Conservation (phyloP, 2,888 invertebrate genomes). For the Uropetala carovei region DNA sequence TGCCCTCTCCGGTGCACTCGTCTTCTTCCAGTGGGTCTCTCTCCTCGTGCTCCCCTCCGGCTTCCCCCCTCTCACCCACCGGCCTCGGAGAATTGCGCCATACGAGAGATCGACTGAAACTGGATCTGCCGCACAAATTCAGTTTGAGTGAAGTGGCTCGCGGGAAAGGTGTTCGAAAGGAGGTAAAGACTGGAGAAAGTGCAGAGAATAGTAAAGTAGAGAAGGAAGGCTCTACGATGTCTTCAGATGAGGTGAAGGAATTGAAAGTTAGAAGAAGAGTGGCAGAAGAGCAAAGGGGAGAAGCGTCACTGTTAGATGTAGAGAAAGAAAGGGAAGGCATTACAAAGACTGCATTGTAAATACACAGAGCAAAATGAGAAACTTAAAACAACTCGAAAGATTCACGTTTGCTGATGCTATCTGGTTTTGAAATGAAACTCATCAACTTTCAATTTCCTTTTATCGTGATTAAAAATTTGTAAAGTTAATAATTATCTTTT, state of each 20-base stretch:
- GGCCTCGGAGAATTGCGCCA: constrained; percentile 83
- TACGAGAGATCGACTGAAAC: constrained; percentile 83
- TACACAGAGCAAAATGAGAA: not conserved
- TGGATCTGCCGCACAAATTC: constrained; percentile 78
- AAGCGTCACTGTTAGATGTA: constrained; percentile 81
- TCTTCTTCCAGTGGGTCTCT: constrained; percentile 52
- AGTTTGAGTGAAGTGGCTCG: not conserved
- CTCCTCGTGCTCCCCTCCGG: constrained; percentile 72
- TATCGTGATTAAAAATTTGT: not conserved
- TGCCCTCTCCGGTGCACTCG: constrained; percentile 69
- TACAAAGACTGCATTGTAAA: constrained; percentile 33
- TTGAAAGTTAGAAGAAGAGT: constrained; percentile 1
- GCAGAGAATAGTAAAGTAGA: not conserved
- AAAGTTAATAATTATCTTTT: not conserved
- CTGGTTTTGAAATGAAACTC: not conserved
- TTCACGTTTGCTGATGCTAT: not conserved
- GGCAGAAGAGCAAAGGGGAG: constrained; percentile 73
- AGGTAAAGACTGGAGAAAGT: not conserved
- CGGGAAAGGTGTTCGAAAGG: not conserved
- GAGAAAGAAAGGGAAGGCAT: constrained; percentile 79
- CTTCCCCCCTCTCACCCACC: constrained; percentile 71
- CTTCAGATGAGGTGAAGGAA: constrained; percentile 23
- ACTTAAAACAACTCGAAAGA: not conserved
- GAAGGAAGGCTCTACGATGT: not conserved
- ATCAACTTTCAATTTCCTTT: not conserved